phyloP scores from a whole-genome alignment of 2,888 invertebrate species.

The Polydrusus pterygomalis region DNA sequence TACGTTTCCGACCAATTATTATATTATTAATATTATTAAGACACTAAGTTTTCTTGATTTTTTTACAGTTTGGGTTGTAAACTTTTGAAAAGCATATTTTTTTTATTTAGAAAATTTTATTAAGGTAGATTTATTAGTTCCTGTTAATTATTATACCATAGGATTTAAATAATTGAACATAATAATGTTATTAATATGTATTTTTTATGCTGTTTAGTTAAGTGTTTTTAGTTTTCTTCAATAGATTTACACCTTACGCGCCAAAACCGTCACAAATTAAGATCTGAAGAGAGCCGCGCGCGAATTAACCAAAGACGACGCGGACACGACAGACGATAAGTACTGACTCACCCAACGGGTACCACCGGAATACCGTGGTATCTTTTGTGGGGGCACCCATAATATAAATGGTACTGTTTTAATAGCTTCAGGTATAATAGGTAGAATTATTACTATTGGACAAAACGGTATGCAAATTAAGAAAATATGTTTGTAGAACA shows the following conservation, averaged over 20 bases:
- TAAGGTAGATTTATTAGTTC: too few relatives aligned
- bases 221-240: neutral
- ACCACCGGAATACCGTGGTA: slow-evolving; percentile 38
- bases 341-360: slow-evolving; percentile 65
- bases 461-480: neutral
- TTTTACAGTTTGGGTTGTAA: too few relatives aligned
- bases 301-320: slow-evolving; percentile 53
- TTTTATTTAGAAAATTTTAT: too few relatives aligned
- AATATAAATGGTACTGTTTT: slow-evolving; percentile 38
- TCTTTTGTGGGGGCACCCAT: slow-evolving; percentile 45
- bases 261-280: slow-evolving; percentile 23
- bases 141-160: too few relatives aligned
- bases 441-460: slow-evolving; percentile 11
- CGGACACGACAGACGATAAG: slow-evolving; percentile 64
- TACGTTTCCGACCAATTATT: too few relatives aligned
- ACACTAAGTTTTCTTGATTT: too few relatives aligned
- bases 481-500: neutral
- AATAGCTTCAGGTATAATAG: slow-evolving; percentile 38
- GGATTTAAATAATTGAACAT: too few relatives aligned
- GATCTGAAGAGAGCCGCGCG: slow-evolving; percentile 12
- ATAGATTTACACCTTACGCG: slow-evolving; percentile 32
- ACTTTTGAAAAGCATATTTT: too few relatives aligned
- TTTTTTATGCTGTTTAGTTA: too few relatives aligned
- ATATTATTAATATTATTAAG: too few relatives aligned
- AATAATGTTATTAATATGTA: too few relatives aligned